Evolutionary conservation across 2,113 vertebrate species (phyloP), one percentile per base, ranked within the genome.

Genomic region (Perca fluviatilis): DNA sequence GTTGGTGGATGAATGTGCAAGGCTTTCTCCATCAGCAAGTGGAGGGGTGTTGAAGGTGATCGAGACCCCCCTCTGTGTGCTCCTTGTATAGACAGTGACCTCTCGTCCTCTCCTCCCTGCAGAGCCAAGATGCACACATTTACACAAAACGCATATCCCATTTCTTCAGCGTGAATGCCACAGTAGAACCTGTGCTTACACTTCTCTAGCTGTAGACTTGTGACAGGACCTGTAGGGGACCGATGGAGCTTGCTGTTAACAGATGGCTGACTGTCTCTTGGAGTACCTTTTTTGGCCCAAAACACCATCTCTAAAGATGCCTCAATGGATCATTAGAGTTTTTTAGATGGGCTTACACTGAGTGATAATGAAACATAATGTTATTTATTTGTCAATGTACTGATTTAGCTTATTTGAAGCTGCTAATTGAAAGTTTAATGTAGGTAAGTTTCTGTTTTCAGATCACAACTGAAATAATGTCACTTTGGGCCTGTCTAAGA

Each of bases 21-120:
- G 78, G 79, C 81, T 88, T 68, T 84, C 77, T 83, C 83, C 74
- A 79, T 83, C 88, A 88, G 85, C 54, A 67, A 49, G 75, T 58
- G 57, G 84, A 87, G 80, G 82, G 70, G 61, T 56, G 74, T 72
- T 68, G 79, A 82, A 89, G 87, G 88, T 87, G 91, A 93, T 90
- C 83, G 87, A 92, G 90, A 88, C 91, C 86, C 86, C 77, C 65
- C 51, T 87, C 89, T 80, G 76, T 86, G 68, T 65, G 43, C 81
- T 81, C 75, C 70, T 74, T 58, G 82, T 78, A 83, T 80, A 84
- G 83, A 85, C 77, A 21, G 47, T 75, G 87, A 86, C 89, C 88
- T 83, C 81, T 91, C 33, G 77, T 89, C 85, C 88, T 92, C 76
- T 83, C 80, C 74, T 87, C 56, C 88, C 89, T 3, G 61, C 77